Evolutionary conservation across 2,113 vertebrate species (phyloP), one percentile per base, ranked within the genome.

Genomic region (Morone chrysops): DNA sequence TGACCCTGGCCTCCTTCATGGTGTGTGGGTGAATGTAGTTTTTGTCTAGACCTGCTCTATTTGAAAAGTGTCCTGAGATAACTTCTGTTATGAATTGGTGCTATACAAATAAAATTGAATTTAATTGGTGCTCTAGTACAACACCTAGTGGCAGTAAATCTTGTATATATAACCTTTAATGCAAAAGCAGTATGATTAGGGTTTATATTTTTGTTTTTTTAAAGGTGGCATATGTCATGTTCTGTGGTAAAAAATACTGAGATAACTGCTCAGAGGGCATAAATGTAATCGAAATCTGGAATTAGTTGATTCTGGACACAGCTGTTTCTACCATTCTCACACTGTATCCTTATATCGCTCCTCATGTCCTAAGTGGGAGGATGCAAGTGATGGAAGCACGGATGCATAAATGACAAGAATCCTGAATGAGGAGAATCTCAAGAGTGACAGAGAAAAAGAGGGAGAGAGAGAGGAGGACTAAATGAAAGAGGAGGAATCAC

Each of bases 401-500:
- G 65, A 81, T 18, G 20, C 43, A 76, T 81, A 50, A 74, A 77
- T 40, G 51, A 65, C 50, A 69, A 38, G 18, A 78, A 48, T 73
- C 67, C 72, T 12, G 50, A 61, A 22, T 75, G 45, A 85, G 70
- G 84, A 71, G 73, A 84, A 59, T 83, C 84, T 53, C 66, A 56
- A 50, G 89, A 83, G 63, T 77, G 74, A 82, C 40, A 71, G 71
- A 66, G 25, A 65, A 63, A 68, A 60, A 83, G 59, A 87, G 59
- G 36, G 50, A 47, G 18, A 68, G 22, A 56, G 62, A 76, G 66
- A 62, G 71, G 54, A 45, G 38, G 76, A 80, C 57, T 84, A 77
- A 85, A 84, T 78, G 70, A 90, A 90, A 83, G 65, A 4, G 71
- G 81, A 71, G 61, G 86, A 91, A 92, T 91, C 82, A 92, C 86